Evolutionary conservation across 2,113 vertebrate genomes (phyloP), one percentile per base, ranked within the genome.

Genomic region (Cettia cetti): DNA sequence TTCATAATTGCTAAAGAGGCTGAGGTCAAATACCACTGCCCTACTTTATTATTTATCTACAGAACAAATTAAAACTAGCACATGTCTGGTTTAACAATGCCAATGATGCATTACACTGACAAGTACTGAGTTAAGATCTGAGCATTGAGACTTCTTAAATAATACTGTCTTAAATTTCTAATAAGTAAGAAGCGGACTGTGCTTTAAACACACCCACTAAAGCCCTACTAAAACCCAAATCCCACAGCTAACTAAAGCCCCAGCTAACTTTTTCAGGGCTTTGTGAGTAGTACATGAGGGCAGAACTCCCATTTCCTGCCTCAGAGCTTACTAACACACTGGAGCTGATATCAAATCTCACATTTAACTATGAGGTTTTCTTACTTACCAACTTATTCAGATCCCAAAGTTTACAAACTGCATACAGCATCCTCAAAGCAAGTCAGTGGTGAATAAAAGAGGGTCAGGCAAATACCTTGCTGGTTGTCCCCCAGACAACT

Each of bases 241-340:
- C 68, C n/a, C 40, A 68, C 1, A n/a, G n/a, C n/a, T n/a, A n/a
- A n/a, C n/a, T 61, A 82, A 57, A 79, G 31, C 4, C 28, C 8
- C 9, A 54, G 23, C 13, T 33, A 15, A 17, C 31, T 65, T 82
- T 42, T 53, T 20, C 52, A 82, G 49, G 53, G 26, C 30, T 65
- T 42, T 26, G 4, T 5, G 2, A 79, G 33, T 9, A 54, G 15
- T 37, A 81, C 0, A 0, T 1, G 16, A 61, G 11, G n/a, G 50
- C 45, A 91, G 24, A 76, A 77, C 8, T 57, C 49, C 23, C 1
- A 0, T 47, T 80, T 80, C 54, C 75, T 33, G 37, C 37, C 39
- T 69, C 49, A 64, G 61, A 60, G 49, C 33, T 92, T 52, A 23
- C 20, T 28, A 68, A 35, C 2, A 1, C 1, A 0, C 37, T 47